These are phyloP conservation scores for Australoheros scitulus DNA, from an alignment of 2,113 vertebrate species.

Conservation along the genomic window DNA sequence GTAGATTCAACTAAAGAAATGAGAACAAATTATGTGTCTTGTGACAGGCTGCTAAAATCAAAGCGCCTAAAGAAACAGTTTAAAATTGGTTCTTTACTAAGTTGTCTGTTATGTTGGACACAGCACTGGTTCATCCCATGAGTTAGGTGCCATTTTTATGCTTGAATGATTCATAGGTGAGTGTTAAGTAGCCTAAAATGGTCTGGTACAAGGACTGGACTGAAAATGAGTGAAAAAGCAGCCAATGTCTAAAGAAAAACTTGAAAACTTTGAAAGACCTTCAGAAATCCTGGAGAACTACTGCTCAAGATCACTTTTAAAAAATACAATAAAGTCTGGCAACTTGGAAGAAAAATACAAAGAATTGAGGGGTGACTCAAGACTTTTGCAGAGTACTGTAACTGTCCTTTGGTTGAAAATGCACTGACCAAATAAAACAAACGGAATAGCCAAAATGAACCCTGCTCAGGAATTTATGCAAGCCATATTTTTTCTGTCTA, in stretches of 20 bases:
- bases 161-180: neutral
- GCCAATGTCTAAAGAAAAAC: neutral
- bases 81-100: neutral
- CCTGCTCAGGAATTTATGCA: slow-evolving; percentile 41
- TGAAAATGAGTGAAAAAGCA: slow-evolving; percentile 3
- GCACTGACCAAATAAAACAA: slow-evolving; percentile 38
- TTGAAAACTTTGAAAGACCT: neutral
- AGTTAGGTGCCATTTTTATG: neutral
- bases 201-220: neutral
- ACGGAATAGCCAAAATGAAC: slow-evolving; percentile 43
- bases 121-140: neutral
- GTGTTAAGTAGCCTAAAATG: neutral
- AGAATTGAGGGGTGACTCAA: neutral
- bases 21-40: neutral
- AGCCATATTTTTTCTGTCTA: slow-evolving; percentile 40
- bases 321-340: neutral
- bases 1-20: neutral
- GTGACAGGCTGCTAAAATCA: neutral
- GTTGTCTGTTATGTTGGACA: neutral
- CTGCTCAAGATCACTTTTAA: neutral
- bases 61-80: neutral
- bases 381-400: neutral
- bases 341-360: neutral
- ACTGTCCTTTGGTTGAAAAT: slow-evolving; percentile 1
- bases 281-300: neutral